Evolutionary conservation across 92 coral and sea anemone genomes (phyloP).

Genomic region (Zoanthus solanderi): DNA sequence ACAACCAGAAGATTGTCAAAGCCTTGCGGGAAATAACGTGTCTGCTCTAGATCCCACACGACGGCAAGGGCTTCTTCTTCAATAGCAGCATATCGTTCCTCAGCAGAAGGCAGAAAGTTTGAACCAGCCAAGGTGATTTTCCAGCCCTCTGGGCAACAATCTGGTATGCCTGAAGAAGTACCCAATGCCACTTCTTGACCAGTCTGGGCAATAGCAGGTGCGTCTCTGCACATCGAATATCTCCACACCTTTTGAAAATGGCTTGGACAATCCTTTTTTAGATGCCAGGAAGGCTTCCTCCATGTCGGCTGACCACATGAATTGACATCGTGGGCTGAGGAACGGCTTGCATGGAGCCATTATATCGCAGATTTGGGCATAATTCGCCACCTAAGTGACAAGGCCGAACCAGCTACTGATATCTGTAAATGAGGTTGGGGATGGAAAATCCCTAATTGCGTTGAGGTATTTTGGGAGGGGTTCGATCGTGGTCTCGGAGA

Average conservation of each 20-base stretch:
- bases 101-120: background rate
- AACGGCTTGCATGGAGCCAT: too few species aligned
- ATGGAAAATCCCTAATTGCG: too few species aligned
- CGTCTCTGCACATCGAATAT: slow-evolving; percentile 20
- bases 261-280: too few species aligned
- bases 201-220: slow-evolving; percentile 35
- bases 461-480: too few species aligned
- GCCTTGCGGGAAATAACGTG: slow-evolving; percentile 38
- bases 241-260: slow-evolving; percentile 5
- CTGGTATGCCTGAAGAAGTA: slow-evolving; percentile 12
- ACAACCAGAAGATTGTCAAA: slow-evolving; percentile 39
- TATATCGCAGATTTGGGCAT: too few species aligned
- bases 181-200: slow-evolving; percentile 13
- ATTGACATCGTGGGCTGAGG: too few species aligned
- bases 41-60: slow-evolving; percentile 45
- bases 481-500: too few species aligned
- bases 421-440: too few species aligned
- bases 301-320: too few species aligned
- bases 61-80: slow-evolving; percentile 20
- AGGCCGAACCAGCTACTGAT: too few species aligned
- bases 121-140: slow-evolving; percentile 5
- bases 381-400: too few species aligned
- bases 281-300: too few species aligned
- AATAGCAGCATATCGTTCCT: background rate
- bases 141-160: background rate